Evolutionary conservation across 2,888 invertebrate genomes (phyloP).

Genomic region (Carabus problematicus): DNA sequence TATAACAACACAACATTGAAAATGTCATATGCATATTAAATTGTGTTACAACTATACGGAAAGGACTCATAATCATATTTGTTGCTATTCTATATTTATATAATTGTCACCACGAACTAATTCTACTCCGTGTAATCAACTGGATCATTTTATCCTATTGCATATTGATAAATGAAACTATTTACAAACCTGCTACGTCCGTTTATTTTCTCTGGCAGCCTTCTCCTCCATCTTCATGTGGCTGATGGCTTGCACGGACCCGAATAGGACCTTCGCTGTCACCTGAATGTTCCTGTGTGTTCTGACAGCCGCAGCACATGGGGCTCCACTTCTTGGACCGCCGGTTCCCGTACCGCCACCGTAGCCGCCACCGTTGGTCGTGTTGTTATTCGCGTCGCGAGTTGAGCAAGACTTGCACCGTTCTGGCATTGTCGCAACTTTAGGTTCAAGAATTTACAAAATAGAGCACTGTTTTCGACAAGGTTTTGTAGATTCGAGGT

Average conservation of each 20-base stretch:
- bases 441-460: conserved; percentile 14
- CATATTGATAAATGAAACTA: too few relatives aligned
- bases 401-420: conserved; percentile 65
- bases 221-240: conserved; percentile 76
- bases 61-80: too few relatives aligned
- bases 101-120: too few relatives aligned
- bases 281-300: conserved; percentile 62
- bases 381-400: conserved; percentile 67
- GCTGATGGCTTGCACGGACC: conserved; percentile 75
- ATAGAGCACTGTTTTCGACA: conserved; percentile 16
- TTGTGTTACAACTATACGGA: too few relatives aligned
- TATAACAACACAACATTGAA: too few relatives aligned
- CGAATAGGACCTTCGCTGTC: conserved; percentile 77
- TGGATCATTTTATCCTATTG: too few relatives aligned
- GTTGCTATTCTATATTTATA: too few relatives aligned
- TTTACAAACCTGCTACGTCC: conserved; percentile 57
- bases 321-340: conserved; percentile 42
- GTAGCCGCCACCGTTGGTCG: conserved; percentile 55
- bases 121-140: too few relatives aligned
- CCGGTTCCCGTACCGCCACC: conserved; percentile 45
- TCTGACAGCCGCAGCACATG: conserved; percentile 9
- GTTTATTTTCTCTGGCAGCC: conserved; percentile 68
- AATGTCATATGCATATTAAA: too few relatives aligned
- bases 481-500: conserved; percentile 13
- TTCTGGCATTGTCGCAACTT: conserved; percentile 60